These are phyloP conservation scores for Ateles fusciceps DNA, from an alignment of 2,797 vertebrate species.

Conservation along the genomic window DNA sequence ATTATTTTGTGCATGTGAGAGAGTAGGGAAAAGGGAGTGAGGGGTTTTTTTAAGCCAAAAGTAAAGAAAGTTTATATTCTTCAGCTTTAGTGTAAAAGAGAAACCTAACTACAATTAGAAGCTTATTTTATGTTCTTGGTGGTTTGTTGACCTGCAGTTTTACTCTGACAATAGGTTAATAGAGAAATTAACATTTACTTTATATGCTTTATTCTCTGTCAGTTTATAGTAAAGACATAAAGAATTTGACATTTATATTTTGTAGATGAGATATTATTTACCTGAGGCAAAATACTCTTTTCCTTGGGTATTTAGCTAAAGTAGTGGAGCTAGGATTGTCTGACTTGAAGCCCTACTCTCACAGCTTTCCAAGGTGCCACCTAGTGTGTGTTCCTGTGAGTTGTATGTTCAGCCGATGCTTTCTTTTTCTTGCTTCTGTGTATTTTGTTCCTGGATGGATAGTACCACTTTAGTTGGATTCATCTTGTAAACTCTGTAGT, in stretches of 20 bases:
- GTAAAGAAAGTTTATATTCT: not conserved
- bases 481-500: not conserved
- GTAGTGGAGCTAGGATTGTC: not conserved
- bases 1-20: not conserved
- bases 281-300: not conserved
- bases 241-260: not conserved
- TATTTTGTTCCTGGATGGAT: not conserved
- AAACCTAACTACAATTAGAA: not conserved
- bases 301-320: not conserved
- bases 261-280: not conserved
- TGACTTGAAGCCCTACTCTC: not conserved
- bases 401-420: not conserved
- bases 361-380: not conserved
- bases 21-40: not conserved
- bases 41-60: not conserved
- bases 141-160: not conserved
- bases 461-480: not conserved
- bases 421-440: not conserved
- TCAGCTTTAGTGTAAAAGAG: constrained; percentile 1
- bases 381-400: not conserved
- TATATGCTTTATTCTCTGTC: not conserved
- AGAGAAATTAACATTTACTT: not conserved
- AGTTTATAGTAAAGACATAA: not conserved
- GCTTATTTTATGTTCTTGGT: not conserved
- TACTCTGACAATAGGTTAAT: not conserved